phyloP scores from a whole-genome alignment of 2,113 vertebrate species.

The Trichechus manatus region DNA sequence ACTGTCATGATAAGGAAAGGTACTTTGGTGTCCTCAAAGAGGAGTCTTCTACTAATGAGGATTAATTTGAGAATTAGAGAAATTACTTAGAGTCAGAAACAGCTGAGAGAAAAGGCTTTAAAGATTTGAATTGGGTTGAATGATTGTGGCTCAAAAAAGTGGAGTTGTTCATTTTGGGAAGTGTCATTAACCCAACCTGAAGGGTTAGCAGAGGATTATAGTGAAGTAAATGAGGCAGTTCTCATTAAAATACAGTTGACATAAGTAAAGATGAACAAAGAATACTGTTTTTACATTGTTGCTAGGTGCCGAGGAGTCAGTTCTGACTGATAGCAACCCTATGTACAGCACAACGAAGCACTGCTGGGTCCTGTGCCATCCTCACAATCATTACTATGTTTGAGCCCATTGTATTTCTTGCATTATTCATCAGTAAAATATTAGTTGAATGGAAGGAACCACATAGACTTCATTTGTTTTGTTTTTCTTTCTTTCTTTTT shows the following conservation, averaged over 20 bases:
- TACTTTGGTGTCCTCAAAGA: conserved; percentile 14
- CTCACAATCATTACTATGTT: too few species aligned
- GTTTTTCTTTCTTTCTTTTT: conserved; percentile 12
- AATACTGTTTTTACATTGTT: background rate
- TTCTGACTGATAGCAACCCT: too few species aligned
- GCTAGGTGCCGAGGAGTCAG: too few species aligned
- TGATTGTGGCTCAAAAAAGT: conserved; percentile 32
- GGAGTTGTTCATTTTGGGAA: conserved; percentile 44
- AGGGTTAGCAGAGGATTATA: conserved; percentile 47
- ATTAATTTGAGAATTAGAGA: conserved; percentile 68
- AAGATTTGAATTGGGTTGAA: conserved; percentile 44
- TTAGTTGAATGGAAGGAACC: background rate
- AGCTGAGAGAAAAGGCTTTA: conserved; percentile 66
- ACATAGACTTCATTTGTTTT: background rate
- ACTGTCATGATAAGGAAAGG: conserved; percentile 53
- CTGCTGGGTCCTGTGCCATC: too few species aligned
- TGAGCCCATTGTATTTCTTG: background rate
- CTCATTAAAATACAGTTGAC: conserved; percentile 37
- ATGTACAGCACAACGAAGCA: too few species aligned
- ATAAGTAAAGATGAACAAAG: background rate
- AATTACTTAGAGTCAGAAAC: conserved; percentile 60
- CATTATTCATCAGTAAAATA: conserved; percentile 11
- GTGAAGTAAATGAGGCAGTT: conserved; percentile 33
- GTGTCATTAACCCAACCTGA: conserved; percentile 37
- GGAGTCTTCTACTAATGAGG: conserved; percentile 61